phyloP scores from a whole-genome alignment of 2,797 vertebrate genomes.

The Leptatherina wallacei region DNA sequence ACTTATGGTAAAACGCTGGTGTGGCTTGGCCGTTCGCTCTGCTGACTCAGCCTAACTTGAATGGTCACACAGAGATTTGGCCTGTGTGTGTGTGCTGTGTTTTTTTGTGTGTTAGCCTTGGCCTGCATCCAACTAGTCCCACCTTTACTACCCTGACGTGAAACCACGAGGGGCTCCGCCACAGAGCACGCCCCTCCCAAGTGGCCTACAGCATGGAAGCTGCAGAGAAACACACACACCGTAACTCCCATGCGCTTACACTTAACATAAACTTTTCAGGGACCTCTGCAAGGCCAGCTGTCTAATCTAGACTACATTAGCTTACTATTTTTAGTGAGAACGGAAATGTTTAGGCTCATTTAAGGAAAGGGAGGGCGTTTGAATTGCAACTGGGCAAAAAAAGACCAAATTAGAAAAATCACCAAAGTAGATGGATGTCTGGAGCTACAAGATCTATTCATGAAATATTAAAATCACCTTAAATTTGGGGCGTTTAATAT shows the following conservation, averaged over 20 bases:
- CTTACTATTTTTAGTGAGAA: slow-evolving; percentile 56
- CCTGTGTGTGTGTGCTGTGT: slow-evolving; percentile 28
- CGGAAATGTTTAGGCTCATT: slow-evolving; percentile 42
- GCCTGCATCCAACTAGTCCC: slow-evolving; percentile 60
- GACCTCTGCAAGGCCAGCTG: slow-evolving; percentile 50
- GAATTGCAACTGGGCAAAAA: slow-evolving; percentile 21
- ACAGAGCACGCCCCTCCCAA: slow-evolving; percentile 4
- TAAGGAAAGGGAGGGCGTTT: not conserved
- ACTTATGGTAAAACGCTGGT: slow-evolving; percentile 69
- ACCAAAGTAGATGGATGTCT: not conserved
- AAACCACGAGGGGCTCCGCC: slow-evolving; percentile 37
- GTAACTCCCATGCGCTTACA: slow-evolving; percentile 11
- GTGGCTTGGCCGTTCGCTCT: slow-evolving; percentile 60
- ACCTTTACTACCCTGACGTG: slow-evolving; percentile 59
- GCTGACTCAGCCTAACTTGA: slow-evolving; percentile 79
- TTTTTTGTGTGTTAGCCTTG: slow-evolving; percentile 55
- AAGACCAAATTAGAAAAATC: slow-evolving; percentile 3
- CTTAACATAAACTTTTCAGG: slow-evolving; percentile 27
- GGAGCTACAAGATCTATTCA: not conserved
- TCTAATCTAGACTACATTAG: slow-evolving; percentile 41
- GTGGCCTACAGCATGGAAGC: slow-evolving; percentile 34
- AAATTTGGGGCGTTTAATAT: no score
- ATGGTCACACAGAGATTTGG: slow-evolving; percentile 71
- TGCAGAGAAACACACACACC: slow-evolving; percentile 23
- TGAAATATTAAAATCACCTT: no score